A percentile compares a stretch with the other conserved stretches of the same genome.
These are phyloP conservation scores for Malurus leucopterus DNA, from an alignment of 2,797 vertebrate species.

Conservation along the genomic window DNA sequence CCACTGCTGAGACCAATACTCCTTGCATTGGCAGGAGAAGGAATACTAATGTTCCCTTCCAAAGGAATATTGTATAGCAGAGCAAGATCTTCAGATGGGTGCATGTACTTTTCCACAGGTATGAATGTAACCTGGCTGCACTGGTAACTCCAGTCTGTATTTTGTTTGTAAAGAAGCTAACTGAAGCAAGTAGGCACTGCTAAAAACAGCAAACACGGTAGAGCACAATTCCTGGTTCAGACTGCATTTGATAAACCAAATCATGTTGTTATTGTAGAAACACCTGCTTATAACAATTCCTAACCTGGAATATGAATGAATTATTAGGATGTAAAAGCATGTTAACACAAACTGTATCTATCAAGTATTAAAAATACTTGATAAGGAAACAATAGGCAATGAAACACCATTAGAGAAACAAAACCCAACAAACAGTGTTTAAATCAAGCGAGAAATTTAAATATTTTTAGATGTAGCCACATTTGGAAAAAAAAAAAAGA, in stretches of 20 bases:
- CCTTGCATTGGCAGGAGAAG: not conserved
- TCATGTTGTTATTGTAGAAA: not conserved
- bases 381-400: not conserved
- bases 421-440: not conserved
- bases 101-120: not conserved
- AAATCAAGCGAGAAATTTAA: not conserved
- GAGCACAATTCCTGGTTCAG: not conserved
- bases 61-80: not conserved
- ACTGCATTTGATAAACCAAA: not conserved
- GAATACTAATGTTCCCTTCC: not conserved
- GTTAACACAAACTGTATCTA: not conserved
- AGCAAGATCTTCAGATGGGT: not conserved
- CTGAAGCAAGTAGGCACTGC: not conserved
- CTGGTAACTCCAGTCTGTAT: not conserved
- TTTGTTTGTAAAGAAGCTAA: not conserved
- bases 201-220: not conserved
- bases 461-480: not conserved
- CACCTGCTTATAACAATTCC: not conserved
- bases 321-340: not conserved
- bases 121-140: not conserved
- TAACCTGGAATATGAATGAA: not conserved
- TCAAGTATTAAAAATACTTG: not conserved
- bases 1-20: not conserved
- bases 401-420: not conserved
- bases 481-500: not conserved